Base-by-base conservation (phyloP, 1,140 invertebrate genomes). In the Lycorma delicatula region DNA sequence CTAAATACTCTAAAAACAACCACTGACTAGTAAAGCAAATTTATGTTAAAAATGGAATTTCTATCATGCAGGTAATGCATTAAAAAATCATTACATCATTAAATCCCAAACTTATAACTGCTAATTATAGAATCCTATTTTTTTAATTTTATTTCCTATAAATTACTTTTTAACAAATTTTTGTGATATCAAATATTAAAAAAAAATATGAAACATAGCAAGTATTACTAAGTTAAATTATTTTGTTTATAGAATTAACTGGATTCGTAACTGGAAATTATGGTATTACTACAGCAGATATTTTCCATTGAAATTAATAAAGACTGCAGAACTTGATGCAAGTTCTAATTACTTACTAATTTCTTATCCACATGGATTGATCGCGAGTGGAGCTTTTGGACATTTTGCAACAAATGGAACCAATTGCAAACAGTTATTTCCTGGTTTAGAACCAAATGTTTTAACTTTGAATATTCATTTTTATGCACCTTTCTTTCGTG, bases 321-420 rank as follows among this genome's bases (percentile, higher is more conserved):
- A 93, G 71, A 90, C 89, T 0, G 77, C 73, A 0, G 89, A 93
- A 6, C 69, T 96, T 34, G 82, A 88, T 66, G 81, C 90, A 1
- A 75, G 79, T 6, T 83, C 76, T 60, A 93, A 93, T 70, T 97
- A 97, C 68, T 76, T 97, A 2, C 82, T 96, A 59, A 87, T 87
- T 2, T 83, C 81, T 51, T 93, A 93, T 73, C 94, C 94, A 1
- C 94, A 98, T 71, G 94, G 94, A 1, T 77, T 96, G 11, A 74
- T 91, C 5, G 84, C 84, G 26, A 79, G 80, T 4, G 90, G 91
- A 13, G 78, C 81, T 11, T 87, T 91, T 66, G 77, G 78, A 1
- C 81, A 85, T 58, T 93, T 97, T 74, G 83, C 78, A 0, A 90
- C 91, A 0, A 86, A 94, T 61, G 83, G 79, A 7, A 74, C 77